Conservation (phyloP, 2,888 invertebrate genomes). For the Syrphus vitripennis region DNA sequence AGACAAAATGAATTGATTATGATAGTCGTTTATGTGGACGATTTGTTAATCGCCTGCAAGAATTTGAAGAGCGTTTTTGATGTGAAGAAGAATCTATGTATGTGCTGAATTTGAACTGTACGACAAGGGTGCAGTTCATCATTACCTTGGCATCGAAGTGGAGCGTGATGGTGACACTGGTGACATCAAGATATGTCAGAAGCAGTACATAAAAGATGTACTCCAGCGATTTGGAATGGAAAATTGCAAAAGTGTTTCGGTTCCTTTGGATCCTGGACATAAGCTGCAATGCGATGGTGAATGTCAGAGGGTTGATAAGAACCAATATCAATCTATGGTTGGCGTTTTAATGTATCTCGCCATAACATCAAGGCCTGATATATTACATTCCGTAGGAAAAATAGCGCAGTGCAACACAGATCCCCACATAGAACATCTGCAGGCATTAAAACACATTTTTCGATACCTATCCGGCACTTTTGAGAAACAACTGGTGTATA, state of each 20-base stretch:
- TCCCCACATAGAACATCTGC: slow-evolving; percentile 41
- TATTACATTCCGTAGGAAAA: slow-evolving; percentile 63
- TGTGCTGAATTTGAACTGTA: slow-evolving; percentile 21
- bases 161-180: slow-evolving; percentile 39
- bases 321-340: slow-evolving; percentile 7
- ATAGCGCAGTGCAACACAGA: slow-evolving; percentile 54
- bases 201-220: slow-evolving; percentile 61
- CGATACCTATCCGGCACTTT: slow-evolving; percentile 23
- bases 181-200: slow-evolving; percentile 56
- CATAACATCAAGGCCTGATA: slow-evolving; percentile 68
- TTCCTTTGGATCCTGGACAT: slow-evolving; percentile 40
- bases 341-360: neutral
- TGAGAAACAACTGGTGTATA: slow-evolving; percentile 33
- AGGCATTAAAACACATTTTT: slow-evolving; percentile 31
- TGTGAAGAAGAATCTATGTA: slow-evolving; percentile 17
- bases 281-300: slow-evolving; percentile 33
- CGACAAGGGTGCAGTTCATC: slow-evolving; percentile 16
- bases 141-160: slow-evolving; percentile 59
- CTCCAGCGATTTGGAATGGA: slow-evolving; percentile 62
- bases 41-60: slow-evolving; percentile 29
- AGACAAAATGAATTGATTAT: slow-evolving; percentile 24
- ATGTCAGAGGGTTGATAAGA: neutral
- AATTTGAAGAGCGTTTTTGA: slow-evolving; percentile 26
- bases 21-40: slow-evolving; percentile 35
- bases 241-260: slow-evolving; percentile 50